Conservation (phyloP, 2,113 vertebrate species). For the Otus sunia region DNA sequence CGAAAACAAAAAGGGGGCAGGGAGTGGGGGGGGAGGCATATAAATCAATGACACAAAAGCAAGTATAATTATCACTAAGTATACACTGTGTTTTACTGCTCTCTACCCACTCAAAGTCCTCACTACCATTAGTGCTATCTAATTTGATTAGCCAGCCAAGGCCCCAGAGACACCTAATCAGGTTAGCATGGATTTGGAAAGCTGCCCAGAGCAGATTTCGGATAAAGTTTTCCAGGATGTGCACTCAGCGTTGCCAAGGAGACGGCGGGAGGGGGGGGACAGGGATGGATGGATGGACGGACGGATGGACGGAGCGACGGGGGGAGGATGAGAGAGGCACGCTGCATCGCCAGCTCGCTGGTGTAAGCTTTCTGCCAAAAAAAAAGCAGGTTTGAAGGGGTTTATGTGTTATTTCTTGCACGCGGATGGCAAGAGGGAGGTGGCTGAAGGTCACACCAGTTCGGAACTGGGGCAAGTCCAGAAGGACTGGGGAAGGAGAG, state of each 20-base stretch:
- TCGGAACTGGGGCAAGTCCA: not conserved
- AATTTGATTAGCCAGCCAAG: slow-evolving; percentile 95
- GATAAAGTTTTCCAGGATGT: slow-evolving; percentile 84
- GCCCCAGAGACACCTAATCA: slow-evolving; percentile 93
- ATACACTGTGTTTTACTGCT: slow-evolving; percentile 84
- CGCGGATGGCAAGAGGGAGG: not conserved
- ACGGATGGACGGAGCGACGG: not conserved
- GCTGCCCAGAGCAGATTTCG: slow-evolving; percentile 82
- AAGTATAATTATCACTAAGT: slow-evolving; percentile 88
- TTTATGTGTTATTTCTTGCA: not conserved
- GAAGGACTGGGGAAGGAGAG: not conserved
- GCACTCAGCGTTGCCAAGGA: slow-evolving; percentile 80
- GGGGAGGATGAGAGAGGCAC: slow-evolving; percentile 6
- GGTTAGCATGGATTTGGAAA: slow-evolving; percentile 98
- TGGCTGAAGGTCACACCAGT: not conserved
- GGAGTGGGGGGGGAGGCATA: slow-evolving; percentile 65
- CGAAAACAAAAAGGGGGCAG: slow-evolving; percentile 3
- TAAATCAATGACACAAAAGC: slow-evolving; percentile 85
- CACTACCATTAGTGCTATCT: slow-evolving; percentile 91
- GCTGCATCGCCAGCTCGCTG: not conserved
- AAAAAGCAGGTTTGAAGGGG: not conserved
- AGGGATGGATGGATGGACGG: not conserved
- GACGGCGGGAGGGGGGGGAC: slow-evolving; percentile 53
- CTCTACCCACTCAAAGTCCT: slow-evolving; percentile 85
- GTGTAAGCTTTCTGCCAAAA: not conserved